phyloP scores from a whole-genome alignment of 2,888 invertebrate species.

The Trichogramma dendrolimi region DNA sequence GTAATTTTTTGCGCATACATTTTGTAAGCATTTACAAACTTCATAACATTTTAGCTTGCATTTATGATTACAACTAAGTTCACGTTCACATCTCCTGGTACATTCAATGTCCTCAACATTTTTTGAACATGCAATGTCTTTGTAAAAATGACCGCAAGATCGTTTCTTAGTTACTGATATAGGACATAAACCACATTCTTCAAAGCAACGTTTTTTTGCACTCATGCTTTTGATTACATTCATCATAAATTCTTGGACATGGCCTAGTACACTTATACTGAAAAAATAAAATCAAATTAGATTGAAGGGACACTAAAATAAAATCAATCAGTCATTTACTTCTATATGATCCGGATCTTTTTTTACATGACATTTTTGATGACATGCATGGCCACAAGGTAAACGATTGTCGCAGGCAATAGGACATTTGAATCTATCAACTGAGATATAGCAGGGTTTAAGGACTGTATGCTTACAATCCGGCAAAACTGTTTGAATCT shows the following conservation, averaged over 20 bases:
- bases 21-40: conserved; percentile 1
- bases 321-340: background rate
- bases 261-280: conserved; percentile 9
- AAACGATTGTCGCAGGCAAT: conserved; percentile 9
- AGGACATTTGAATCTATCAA: background rate
- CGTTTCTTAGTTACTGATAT: conserved; percentile 3
- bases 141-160: conserved; percentile 10
- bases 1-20: background rate
- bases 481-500: too few relatives aligned
- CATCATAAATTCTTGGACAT: background rate
- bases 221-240: background rate
- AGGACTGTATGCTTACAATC: too few relatives aligned
- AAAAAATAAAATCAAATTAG: background rate
- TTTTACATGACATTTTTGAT: conserved; percentile 6
- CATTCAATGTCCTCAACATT: conserved; percentile 9
- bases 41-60: conserved; percentile 4
- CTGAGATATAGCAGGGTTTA: conserved; percentile 1
- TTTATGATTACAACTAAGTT: conserved; percentile 5
- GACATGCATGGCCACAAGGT: conserved; percentile 11
- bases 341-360: conserved; percentile 16
- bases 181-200: conserved; percentile 4
- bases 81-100: background rate
- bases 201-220: conserved; percentile 9
- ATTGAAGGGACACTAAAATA: background rate
- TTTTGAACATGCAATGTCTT: background rate